phyloP scores from a whole-genome alignment of 2,797 vertebrate species.

The Mus spretus region DNA sequence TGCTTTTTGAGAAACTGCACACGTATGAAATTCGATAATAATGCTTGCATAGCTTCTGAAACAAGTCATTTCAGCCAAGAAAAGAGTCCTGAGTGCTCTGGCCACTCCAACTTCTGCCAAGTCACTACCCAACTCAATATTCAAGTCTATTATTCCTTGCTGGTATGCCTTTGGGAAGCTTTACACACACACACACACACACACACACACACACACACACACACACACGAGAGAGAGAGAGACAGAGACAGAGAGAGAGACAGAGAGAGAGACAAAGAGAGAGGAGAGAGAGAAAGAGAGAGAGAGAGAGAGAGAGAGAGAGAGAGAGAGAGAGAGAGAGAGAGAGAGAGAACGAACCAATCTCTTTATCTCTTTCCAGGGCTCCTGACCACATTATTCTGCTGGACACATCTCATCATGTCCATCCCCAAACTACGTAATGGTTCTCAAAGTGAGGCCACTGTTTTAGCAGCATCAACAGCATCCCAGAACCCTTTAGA shows the following conservation, averaged over 20 bases:
- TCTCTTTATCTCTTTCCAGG: background rate
- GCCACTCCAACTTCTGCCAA: background rate
- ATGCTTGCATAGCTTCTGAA: background rate
- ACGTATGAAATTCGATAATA: slow-evolving; percentile 42
- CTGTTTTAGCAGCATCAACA: background rate
- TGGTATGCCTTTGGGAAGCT: background rate
- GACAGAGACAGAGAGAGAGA: background rate
- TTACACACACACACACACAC: background rate
- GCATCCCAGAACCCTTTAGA: background rate
- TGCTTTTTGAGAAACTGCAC: slow-evolving; percentile 9
- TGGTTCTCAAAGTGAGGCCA: slow-evolving; percentile 21
- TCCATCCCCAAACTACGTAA: background rate
- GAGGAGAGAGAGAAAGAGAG: background rate
- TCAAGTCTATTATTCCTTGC: background rate
- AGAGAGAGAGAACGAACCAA: background rate
- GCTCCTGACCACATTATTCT: background rate
- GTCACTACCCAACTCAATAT: background rate
- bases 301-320: too few species aligned
- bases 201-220: background rate
- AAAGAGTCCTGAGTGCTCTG: background rate
- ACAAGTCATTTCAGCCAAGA: background rate
- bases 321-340: too few species aligned
- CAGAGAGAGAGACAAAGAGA: too few species aligned
- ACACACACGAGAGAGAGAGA: too few species aligned
- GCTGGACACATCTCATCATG: background rate